Base-by-base conservation (phyloP, 2,888 invertebrate species). In the Phalera bucephala region DNA sequence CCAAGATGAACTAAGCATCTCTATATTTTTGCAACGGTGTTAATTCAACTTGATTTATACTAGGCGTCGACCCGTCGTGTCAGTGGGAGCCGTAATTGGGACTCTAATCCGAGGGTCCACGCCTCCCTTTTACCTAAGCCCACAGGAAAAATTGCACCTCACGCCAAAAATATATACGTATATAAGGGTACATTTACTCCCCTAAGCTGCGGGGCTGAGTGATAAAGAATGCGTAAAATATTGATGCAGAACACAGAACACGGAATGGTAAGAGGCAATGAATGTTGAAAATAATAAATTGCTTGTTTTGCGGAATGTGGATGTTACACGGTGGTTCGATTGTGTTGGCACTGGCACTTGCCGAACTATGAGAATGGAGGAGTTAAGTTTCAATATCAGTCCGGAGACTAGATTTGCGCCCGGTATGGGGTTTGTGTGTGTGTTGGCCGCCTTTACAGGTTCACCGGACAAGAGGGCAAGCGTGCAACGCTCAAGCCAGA, bases 11-110 rank as follows among this genome's bases (percentile, higher is more conserved):
- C n/a, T n/a, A n/a, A n/a, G n/a, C n/a, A n/a, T n/a, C n/a, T n/a
- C n/a, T n/a, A n/a, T n/a, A n/a, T n/a, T 52, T 54, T 52, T 39
- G 37, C 51, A 50, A 44, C 31, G 28, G 27, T 35, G 30, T 34
- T 55, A 54, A 59, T 52, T 52, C 52, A 39, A 48, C 36, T 55
- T 62, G 64, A 68, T 66, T 68, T 71, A 65, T 59, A 53, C 60
- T 43, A 48, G 32, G 44, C 40, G 42, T 43, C 47, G 38, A 39
- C 34, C 40, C 53, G 53, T 57, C 55, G n/a, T n/a, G n/a, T 57
- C 55, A 46, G 56, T 49, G 39, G 52, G 52, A 43, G 46, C 45
- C 40, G 58, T 65, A 73, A 71, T 70, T 65, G 60, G 58, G 52
- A 52, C 49, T 49, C 49, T 56, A 56, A 63, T 52, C 62, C 57